Base-by-base conservation (phyloP, 64 coral and sea anemone species). In the Montipora capricornis region DNA sequence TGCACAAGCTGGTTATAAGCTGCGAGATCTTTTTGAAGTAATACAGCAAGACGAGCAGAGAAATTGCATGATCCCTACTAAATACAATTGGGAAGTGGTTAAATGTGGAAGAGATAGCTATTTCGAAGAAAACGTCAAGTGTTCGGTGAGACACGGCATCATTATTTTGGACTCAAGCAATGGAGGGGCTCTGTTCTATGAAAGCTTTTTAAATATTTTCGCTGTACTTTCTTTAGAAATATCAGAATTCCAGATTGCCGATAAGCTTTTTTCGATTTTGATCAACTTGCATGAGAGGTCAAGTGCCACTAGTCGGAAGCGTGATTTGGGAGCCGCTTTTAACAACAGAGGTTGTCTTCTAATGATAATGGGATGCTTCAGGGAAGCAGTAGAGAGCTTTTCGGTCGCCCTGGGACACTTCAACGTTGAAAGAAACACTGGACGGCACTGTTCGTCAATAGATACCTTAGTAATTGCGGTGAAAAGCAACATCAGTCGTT, bases 141-240 rank as follows among this genome's bases (percentile, higher is more conserved):
- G 59, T 10, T 84, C 60, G 10, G 16, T 84, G 10, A 37, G 37
- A 37, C 82, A 85, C 3, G 82, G 82, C 8, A 69, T 37, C 9
- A 20, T 85, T 10, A 19, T 85, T 19, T 47, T 85, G 15, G 82
- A 85, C n/a, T 85, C 82, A 20, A 71, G 66, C 47, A 70, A 73
- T 50, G 45, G 0, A 0, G 82, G 82, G 3, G 16, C 82, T 19
- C 62, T 49, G 44, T 85, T 85, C 11, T 85, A 71, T 64, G 7
- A 8, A 0, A 71, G 64, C 19, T 68, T 85, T 12, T 8, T 85
- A 5, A 70, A 85, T 45, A 47, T 85, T 51, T 5, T 85, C 0
- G 82, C 62, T 2, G 47, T 37, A 4, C 50, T 85, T 69, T 26
- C 82, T 20, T 16, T 51, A 17, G 15, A 49, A 22, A 22, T 20